Evolutionary conservation across 1,140 invertebrate species (phyloP).

Genomic region (Mya arenaria): DNA sequence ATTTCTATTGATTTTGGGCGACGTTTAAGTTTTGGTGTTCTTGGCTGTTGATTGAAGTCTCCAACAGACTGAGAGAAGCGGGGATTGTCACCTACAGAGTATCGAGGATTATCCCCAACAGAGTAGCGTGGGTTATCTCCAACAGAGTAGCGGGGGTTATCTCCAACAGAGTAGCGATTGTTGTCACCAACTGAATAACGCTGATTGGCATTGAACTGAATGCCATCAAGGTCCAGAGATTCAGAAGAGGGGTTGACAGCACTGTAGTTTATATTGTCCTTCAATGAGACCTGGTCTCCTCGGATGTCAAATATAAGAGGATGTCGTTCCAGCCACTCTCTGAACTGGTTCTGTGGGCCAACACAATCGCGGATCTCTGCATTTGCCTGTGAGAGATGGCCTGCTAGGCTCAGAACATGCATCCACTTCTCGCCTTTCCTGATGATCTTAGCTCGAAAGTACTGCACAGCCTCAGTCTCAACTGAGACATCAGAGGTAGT

Average conservation of each 20-base stretch:
- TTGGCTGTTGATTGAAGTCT: too few relatives aligned
- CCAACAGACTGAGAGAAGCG: too few relatives aligned
- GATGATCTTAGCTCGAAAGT: slow-evolving; percentile 78
- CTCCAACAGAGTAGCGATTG: not conserved
- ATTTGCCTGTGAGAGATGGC: slow-evolving; percentile 81
- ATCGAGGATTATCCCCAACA: too few relatives aligned
- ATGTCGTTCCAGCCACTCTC: slow-evolving; percentile 78
- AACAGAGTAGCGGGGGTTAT: too few relatives aligned
- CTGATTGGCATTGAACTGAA: slow-evolving; percentile 54
- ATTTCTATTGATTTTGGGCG: slow-evolving; percentile 75
- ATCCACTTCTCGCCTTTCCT: slow-evolving; percentile 81
- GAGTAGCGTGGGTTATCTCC: too few relatives aligned
- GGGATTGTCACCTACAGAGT: too few relatives aligned
- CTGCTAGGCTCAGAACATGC: slow-evolving; percentile 80
- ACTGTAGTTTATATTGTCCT: slow-evolving; percentile 78
- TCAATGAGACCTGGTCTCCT: slow-evolving; percentile 79
- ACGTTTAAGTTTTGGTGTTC: slow-evolving; percentile 72
- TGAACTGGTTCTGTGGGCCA: slow-evolving; percentile 81
- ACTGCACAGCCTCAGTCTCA: slow-evolving; percentile 81
- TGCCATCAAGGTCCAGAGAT: slow-evolving; percentile 66
- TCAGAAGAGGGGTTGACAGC: slow-evolving; percentile 74
- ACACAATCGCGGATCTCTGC: slow-evolving; percentile 80
- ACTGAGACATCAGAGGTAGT: slow-evolving; percentile 76
- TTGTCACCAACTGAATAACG: slow-evolving; percentile 51
- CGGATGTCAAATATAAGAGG: slow-evolving; percentile 81